Percentiles rank a stretch among this genome's conserved stretches.
Evolutionary conservation across 23 tunicate species (phyloP).

Genomic region (Trididemnum miniatum): DNA sequence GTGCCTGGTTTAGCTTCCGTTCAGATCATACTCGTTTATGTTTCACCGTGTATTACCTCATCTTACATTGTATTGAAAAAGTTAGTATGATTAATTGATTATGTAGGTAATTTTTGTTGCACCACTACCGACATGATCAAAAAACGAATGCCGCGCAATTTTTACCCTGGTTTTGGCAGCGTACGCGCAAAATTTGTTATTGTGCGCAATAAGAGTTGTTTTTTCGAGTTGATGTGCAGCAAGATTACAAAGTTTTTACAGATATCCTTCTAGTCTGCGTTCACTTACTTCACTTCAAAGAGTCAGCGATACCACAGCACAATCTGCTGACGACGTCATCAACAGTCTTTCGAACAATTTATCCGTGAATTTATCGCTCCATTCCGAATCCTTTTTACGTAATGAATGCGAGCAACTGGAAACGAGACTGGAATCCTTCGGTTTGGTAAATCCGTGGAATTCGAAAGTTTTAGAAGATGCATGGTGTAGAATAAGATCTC

Average conservation of each 20-base stretch:
- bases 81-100: too few species aligned
- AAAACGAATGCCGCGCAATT: too few species aligned
- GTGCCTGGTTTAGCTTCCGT: too few species aligned
- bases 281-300: not conserved
- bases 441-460: slow-evolving; percentile 79
- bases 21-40: too few species aligned
- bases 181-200: too few species aligned
- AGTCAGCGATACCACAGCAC: not conserved
- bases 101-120: too few species aligned
- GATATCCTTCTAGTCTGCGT: slow-evolving; percentile 1
- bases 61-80: too few species aligned
- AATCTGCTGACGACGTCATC: not conserved
- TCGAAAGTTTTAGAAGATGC: slow-evolving; percentile 82
- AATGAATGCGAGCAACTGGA: not conserved
- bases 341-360: not conserved
- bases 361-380: slow-evolving; percentile 15
- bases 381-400: not conserved
- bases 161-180: too few species aligned
- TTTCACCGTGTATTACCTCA: too few species aligned
- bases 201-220: too few species aligned
- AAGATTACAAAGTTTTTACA: not conserved
- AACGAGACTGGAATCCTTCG: slow-evolving; percentile 1
- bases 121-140: too few species aligned
- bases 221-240: too few species aligned
- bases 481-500: slow-evolving; percentile 43